Conservation (phyloP, 2,888 invertebrate species). For the Tenthredo distinguenda region DNA sequence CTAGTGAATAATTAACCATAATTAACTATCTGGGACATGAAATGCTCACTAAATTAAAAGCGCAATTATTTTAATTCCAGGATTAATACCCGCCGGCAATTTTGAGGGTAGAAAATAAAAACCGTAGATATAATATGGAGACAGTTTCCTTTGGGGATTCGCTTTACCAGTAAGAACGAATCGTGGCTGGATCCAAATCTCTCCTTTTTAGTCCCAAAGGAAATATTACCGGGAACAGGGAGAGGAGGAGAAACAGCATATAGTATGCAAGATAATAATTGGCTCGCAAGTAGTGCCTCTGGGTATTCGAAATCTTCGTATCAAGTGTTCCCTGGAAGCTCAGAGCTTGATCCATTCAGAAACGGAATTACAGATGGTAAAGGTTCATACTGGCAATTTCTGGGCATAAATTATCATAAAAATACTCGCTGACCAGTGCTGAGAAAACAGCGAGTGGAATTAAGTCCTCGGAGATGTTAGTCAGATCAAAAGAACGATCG, state of each 20-base stretch:
- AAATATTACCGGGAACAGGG: conserved; percentile 26
- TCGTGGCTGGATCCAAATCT: background rate
- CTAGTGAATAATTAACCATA: background rate
- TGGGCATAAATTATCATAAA: background rate
- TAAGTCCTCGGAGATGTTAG: background rate
- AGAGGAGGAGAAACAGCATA: conserved; percentile 5
- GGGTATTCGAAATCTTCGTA: background rate
- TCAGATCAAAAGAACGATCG: background rate
- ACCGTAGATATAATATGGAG: background rate
- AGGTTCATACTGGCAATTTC: background rate
- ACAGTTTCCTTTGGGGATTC: background rate
- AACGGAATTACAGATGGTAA: background rate
- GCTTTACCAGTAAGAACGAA: background rate
- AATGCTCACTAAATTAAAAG: background rate
- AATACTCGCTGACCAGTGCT: background rate
- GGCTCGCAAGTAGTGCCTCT: conserved; percentile 3
- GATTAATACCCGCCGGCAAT: background rate
- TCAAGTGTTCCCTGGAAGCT: conserved; percentile 1
- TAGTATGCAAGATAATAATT: conserved; percentile 30
- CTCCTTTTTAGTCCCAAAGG: background rate
- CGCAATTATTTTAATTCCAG: background rate
- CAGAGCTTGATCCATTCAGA: background rate
- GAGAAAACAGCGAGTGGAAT: background rate
- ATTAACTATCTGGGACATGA: background rate
- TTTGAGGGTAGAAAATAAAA: background rate